phyloP scores from a whole-genome alignment of 2,797 vertebrate species.

The Sylvilagus floridanus region DNA sequence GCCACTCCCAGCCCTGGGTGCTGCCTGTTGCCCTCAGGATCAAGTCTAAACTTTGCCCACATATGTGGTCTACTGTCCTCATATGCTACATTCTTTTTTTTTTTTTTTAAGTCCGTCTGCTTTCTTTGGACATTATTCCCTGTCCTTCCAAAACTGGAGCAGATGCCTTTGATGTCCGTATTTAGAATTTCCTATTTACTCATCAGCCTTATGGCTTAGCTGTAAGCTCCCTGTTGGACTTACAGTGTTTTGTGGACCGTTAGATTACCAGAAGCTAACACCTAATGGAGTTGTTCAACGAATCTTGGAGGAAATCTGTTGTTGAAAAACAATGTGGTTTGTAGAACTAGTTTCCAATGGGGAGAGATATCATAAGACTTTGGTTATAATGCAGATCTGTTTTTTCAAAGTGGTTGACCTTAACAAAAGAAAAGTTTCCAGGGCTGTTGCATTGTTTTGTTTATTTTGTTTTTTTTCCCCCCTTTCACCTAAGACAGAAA shows the following conservation, averaged over 20 bases:
- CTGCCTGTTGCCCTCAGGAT: not conserved
- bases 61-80: not conserved
- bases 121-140: not conserved
- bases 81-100: not conserved
- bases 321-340: not conserved
- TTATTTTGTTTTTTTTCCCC: not conserved
- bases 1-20: not conserved
- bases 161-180: not conserved
- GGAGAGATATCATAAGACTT: not conserved
- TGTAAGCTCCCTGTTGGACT: not conserved
- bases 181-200: slow-evolving; percentile 10
- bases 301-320: not conserved
- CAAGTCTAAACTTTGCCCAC: not conserved
- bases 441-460: not conserved
- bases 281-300: not conserved
- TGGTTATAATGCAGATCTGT: not conserved
- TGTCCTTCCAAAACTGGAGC: not conserved
- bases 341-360: not conserved
- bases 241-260: not conserved
- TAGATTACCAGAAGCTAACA: not conserved
- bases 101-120: not conserved
- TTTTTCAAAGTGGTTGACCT: not conserved
- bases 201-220: not conserved
- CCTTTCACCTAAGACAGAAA: not conserved
- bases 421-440: not conserved